Evolutionary conservation across 2,113 vertebrate genomes (phyloP).

Genomic region (Cinclus cinclus): DNA sequence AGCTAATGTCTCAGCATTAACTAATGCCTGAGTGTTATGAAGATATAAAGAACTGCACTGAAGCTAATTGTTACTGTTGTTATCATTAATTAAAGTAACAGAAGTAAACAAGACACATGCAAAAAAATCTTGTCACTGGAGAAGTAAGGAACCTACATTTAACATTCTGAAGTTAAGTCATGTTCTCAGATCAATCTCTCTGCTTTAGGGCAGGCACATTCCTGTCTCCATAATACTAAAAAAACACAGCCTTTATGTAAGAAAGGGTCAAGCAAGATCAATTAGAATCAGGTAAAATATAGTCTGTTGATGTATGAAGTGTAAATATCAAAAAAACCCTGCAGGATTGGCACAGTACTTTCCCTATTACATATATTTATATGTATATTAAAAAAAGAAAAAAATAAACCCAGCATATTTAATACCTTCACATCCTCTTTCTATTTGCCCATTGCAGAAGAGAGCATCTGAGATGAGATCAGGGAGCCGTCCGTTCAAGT

Average conservation of each 20-base stretch:
- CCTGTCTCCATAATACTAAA: not conserved
- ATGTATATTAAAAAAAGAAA: no score
- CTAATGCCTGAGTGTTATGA: not conserved
- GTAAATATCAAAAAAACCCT: not conserved
- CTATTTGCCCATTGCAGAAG: constrained; percentile 94
- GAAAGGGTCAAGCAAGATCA: not conserved
- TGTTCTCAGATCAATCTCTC: not conserved
- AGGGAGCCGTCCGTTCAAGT: constrained; percentile 93
- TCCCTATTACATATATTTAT: not conserved
- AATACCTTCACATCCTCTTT: constrained; percentile 96
- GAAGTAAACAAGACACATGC: constrained; percentile 14
- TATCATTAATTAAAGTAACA: constrained; percentile 30
- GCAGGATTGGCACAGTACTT: not conserved
- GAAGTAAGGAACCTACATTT: not conserved
- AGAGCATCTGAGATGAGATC: constrained; percentile 94
- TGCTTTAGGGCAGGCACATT: not conserved
- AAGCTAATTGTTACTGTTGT: not conserved
- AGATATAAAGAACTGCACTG: not conserved
- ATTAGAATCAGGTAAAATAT: not conserved
- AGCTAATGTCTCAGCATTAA: not conserved
- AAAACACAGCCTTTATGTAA: not conserved
- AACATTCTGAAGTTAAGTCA: not conserved
- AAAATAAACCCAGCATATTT: not conserved
- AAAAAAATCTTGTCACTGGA: constrained; percentile 3
- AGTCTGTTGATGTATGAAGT: not conserved